These are phyloP conservation scores for Drosophila subpulchrella DNA, from an alignment of 1,140 invertebrate genomes.

Conservation along the genomic window DNA sequence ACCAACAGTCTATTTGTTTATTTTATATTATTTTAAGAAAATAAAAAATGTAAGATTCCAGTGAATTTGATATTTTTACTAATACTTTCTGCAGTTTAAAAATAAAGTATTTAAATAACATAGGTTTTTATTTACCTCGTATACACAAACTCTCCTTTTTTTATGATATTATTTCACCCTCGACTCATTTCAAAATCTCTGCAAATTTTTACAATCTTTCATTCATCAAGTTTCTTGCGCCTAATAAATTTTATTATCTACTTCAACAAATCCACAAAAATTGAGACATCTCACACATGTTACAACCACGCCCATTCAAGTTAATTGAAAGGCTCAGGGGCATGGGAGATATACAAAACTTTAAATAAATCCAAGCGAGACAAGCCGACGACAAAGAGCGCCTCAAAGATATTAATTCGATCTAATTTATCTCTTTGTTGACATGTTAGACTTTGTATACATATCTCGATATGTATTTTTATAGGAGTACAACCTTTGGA, in stretches of 20 bases:
- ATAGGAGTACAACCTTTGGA: conserved; percentile 4
- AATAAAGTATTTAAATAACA: not conserved
- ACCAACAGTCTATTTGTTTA: too few species aligned
- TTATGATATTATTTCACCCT: not conserved
- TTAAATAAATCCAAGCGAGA: not conserved
- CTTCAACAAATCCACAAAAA: conserved; percentile 14
- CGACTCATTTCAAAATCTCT: not conserved
- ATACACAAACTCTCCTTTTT: too few species aligned
- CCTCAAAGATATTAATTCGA: conserved; percentile 25
- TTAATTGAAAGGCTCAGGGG: conserved; percentile 34
- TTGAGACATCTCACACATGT: conserved; percentile 32
- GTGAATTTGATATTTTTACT: too few species aligned
- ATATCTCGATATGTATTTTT: conserved; percentile 6
- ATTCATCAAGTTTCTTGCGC: not conserved
- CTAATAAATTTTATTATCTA: conserved; percentile 26
- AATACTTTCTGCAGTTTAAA: too few species aligned
- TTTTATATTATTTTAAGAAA: too few species aligned
- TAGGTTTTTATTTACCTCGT: not conserved
- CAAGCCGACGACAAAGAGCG: conserved; percentile 12
- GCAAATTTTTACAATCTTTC: not conserved
- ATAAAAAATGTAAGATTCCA: too few species aligned
- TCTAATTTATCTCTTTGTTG: conserved; percentile 20
- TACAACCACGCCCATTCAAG: conserved; percentile 15
- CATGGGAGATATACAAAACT: conserved; percentile 22
- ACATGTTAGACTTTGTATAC: not conserved